Conservation (phyloP, 2,888 invertebrate species). For the Exocentrus adspersus region DNA sequence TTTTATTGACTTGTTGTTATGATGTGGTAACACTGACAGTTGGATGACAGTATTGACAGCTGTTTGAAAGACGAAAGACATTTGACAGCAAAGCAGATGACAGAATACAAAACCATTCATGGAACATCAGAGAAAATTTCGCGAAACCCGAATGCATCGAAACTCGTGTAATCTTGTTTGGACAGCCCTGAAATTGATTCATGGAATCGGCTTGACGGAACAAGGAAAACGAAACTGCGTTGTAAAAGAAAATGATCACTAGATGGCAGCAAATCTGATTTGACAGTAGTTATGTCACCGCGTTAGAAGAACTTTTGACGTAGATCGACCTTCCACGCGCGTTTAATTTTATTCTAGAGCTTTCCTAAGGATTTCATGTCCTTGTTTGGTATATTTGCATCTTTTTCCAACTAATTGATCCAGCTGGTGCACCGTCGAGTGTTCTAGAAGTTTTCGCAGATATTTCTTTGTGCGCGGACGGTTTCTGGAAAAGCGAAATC, state of each 20-base stretch:
- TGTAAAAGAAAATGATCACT: not conserved
- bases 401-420: not conserved
- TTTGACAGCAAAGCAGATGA: no score
- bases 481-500: not conserved
- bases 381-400: slow-evolving; percentile 2
- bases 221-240: no score
- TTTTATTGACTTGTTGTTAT: no score
- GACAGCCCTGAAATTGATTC: no score
- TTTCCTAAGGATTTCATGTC: slow-evolving; percentile 8
- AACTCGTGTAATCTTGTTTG: no score
- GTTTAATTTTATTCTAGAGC: slow-evolving; percentile 14
- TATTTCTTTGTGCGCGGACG: slow-evolving; percentile 5
- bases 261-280: slow-evolving; percentile 9
- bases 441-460: slow-evolving; percentile 8
- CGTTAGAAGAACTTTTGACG: not conserved
- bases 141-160: no score
- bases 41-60: no score
- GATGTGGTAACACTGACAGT: no score
- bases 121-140: no score
- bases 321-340: not conserved
- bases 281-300: not conserved
- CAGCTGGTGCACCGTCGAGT: not conserved
- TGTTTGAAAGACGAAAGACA: no score
- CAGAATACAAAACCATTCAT: no score
- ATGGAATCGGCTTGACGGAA: no score